phyloP scores from a whole-genome alignment of 1,140 invertebrate genomes.

The Helicoverpa zea region DNA sequence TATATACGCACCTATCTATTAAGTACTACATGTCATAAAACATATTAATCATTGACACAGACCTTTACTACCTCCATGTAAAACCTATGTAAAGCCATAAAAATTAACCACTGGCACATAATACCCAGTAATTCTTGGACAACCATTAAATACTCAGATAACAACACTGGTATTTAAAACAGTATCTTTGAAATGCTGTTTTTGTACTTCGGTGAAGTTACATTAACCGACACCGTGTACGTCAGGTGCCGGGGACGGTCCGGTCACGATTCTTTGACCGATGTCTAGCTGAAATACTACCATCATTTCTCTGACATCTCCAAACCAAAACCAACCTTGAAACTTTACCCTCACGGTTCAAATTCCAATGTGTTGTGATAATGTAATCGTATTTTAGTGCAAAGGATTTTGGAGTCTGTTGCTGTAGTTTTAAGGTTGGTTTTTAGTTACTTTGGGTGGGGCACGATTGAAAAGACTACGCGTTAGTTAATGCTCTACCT shows the following conservation, averaged over 20 bases:
- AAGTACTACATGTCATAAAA: no score
- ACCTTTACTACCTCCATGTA: no score
- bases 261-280: slow-evolving; percentile 84
- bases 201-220: slow-evolving; percentile 65
- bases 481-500: slow-evolving; percentile 84
- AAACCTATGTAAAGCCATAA: not conserved
- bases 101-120: not conserved
- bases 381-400: slow-evolving; percentile 49
- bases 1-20: no score
- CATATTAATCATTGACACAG: no score
- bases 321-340: slow-evolving; percentile 61
- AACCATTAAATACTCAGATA: slow-evolving; percentile 28
- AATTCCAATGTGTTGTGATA: slow-evolving; percentile 31
- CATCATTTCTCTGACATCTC: slow-evolving; percentile 47
- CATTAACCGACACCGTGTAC: slow-evolving; percentile 75
- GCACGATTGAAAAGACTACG: slow-evolving; percentile 67
- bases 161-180: slow-evolving; percentile 65
- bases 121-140: slow-evolving; percentile 18
- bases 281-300: slow-evolving; percentile 79
- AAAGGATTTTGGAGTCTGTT: slow-evolving; percentile 52
- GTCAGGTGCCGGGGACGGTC: slow-evolving; percentile 81
- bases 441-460: slow-evolving; percentile 46
- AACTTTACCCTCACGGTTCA: slow-evolving; percentile 22
- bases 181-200: slow-evolving; percentile 66
- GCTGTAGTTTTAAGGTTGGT: slow-evolving; percentile 40